Evolutionary conservation across 2,797 vertebrate genomes (phyloP).

Genomic region (Tympanoctomys barrerae): DNA sequence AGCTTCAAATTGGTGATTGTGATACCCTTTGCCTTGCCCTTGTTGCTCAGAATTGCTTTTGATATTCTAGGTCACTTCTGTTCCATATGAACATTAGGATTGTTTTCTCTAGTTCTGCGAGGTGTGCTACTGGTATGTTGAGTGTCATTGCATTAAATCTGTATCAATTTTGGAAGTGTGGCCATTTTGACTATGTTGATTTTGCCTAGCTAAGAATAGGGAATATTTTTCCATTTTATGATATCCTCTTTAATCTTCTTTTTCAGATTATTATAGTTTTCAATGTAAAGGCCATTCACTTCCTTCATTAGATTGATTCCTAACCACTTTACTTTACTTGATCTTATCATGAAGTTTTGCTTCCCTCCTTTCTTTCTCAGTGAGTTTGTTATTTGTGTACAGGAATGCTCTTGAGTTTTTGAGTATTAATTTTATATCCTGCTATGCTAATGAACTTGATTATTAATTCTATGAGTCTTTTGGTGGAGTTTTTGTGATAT

Average conservation of each 20-base stretch:
- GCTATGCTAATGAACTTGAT: neutral
- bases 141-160: neutral
- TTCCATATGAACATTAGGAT: neutral
- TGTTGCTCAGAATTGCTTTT: neutral
- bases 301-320: neutral
- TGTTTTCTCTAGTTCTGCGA: neutral
- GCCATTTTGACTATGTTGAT: neutral
- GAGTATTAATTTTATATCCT: neutral
- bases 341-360: neutral
- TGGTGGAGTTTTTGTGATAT: no score
- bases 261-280: neutral
- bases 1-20: neutral
- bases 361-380: neutral
- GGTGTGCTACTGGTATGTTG: neutral
- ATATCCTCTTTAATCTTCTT: neutral
- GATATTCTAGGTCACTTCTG: neutral
- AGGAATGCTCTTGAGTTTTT: neutral
- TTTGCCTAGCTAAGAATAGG: neutral
- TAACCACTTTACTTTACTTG: neutral
- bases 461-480: no score
- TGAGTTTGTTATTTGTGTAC: neutral
- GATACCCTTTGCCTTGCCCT: neutral
- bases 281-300: neutral
- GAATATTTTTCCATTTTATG: neutral
- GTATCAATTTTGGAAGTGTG: neutral